A percentile compares a stretch with the other conserved stretches of the same genome.
These are phyloP conservation scores for Andrena hattorfiana DNA, from an alignment of 2,888 invertebrate genomes.

Conservation along the genomic window DNA sequence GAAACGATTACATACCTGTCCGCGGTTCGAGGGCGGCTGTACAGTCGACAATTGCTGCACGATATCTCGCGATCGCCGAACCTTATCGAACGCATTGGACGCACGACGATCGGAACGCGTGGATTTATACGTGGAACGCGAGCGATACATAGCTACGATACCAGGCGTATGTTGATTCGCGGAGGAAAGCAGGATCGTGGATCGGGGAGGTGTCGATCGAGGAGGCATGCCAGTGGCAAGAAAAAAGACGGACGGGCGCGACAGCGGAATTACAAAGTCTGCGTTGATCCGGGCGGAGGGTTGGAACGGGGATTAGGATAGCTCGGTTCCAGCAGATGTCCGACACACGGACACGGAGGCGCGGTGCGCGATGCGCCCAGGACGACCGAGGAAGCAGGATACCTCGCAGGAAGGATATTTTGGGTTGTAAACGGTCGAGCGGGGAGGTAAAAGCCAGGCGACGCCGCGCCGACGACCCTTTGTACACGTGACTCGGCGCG, in stretches of 20 bases:
- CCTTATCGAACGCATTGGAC: no score
- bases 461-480: neutral
- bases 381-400: neutral
- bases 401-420: constrained; percentile 3
- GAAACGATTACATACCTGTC: no score
- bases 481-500: neutral
- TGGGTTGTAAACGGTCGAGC: constrained; percentile 37
- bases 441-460: neutral
- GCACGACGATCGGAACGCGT: no score
- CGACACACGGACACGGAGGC: constrained; percentile 17
- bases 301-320: constrained; percentile 17
- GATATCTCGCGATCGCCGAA: no score
- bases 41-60: no score
- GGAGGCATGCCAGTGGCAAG: no score
- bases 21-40: no score
- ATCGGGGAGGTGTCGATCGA: no score
- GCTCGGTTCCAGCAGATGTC: constrained; percentile 49
- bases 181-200: neutral
- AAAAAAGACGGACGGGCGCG: no score
- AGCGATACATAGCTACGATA: neutral
- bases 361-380: neutral
- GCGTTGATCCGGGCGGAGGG: neutral
- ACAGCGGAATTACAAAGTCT: neutral
- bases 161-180: neutral
- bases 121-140: no score